Evolutionary conservation across 2,113 vertebrate genomes (phyloP).

Genomic region (Python bivittatus): DNA sequence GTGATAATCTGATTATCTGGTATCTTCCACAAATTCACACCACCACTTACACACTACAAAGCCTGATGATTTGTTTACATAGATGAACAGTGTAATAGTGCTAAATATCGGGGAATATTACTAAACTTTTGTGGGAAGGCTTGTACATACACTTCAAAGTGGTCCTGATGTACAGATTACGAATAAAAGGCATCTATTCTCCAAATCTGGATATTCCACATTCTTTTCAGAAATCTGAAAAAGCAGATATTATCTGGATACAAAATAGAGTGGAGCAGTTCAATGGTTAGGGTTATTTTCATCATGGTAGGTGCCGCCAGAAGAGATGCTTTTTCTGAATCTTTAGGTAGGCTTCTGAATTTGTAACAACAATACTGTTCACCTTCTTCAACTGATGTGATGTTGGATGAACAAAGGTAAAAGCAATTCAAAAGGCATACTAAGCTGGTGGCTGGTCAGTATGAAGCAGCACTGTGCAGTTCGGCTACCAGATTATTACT

Average conservation of each 20-base stretch:
- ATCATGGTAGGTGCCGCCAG: background rate
- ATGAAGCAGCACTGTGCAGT: background rate
- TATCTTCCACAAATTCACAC: background rate
- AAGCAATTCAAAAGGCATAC: background rate
- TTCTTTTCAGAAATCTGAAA: background rate
- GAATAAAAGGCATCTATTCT: background rate
- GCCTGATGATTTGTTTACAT: background rate
- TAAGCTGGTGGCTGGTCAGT: background rate
- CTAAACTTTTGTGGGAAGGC: background rate
- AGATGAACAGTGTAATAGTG: background rate
- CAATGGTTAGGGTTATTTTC: background rate
- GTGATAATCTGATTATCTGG: background rate
- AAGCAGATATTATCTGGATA: background rate
- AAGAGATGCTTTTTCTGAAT: background rate
- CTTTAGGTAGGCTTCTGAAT: background rate
- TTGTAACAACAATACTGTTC: background rate
- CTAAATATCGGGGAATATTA: background rate
- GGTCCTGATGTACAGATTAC: background rate
- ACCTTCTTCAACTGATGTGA: background rate
- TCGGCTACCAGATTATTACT: conserved; percentile 73
- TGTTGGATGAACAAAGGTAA: conserved; percentile 27
- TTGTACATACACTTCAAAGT: background rate
- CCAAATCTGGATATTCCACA: background rate
- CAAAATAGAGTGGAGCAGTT: background rate
- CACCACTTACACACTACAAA: background rate